Evolutionary conservation across 2,113 vertebrate genomes (phyloP).

Genomic region (Ceyx cyanopectus): DNA sequence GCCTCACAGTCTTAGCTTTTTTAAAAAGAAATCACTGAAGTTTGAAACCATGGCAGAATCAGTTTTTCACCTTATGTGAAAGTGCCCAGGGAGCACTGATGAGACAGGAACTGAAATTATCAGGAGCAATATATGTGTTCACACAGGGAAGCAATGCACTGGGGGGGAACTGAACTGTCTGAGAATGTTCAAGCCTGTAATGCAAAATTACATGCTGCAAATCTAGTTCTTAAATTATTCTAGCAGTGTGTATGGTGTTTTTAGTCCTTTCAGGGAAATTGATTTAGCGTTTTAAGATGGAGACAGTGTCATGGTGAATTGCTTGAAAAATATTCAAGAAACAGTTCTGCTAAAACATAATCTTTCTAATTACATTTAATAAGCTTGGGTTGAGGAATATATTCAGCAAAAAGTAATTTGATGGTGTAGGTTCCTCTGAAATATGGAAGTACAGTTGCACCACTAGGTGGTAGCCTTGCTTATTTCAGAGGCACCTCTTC

Average conservation of each 20-base stretch:
- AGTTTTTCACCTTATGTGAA: not conserved
- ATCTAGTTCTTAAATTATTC: not conserved
- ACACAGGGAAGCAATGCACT: not conserved
- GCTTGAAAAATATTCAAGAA: not conserved
- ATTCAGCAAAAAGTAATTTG: not conserved
- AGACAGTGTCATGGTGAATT: not conserved
- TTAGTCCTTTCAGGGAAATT: not conserved
- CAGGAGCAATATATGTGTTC: not conserved
- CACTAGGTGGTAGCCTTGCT: slow-evolving; percentile 67
- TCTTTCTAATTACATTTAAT: not conserved
- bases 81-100: not conserved
- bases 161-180: not conserved
- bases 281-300: not conserved
- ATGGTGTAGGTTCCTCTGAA: not conserved
- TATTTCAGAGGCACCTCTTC: not conserved
- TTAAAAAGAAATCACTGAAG: not conserved
- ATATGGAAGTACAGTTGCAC: not conserved
- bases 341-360: not conserved
- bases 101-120: not conserved
- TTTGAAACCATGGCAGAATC: not conserved
- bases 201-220: not conserved
- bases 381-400: not conserved
- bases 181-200: not conserved
- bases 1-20: not conserved
- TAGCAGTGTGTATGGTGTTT: not conserved